Evolutionary conservation across 2,113 vertebrate genomes (phyloP), one percentile per base, ranked within the genome.

Genomic region (Plecturocebus donacophilus): DNA sequence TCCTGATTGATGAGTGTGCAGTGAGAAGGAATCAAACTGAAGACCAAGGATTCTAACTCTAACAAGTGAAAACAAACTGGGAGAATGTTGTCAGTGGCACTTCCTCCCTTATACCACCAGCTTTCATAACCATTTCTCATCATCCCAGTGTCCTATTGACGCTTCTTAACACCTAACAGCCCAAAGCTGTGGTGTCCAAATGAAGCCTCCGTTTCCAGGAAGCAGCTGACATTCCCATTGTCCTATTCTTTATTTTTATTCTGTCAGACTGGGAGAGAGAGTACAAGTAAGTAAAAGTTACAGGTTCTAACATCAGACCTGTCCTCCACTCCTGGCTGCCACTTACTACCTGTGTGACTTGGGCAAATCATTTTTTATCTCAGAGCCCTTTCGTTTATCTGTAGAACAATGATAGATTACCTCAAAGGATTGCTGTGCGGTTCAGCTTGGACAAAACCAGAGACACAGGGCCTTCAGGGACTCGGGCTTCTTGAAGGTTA

Each of bases 81-180:
- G 80, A 85, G 52, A n/a, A 49, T 6, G 1, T 20, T 23, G 2
- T 17, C 35, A 56, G 0, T 3, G 47, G n/a, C 6, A 27, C 20
- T n/a, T 77, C 23, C 21, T 25, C 4, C 13, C 1, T 21, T 10
- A 23, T 2, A n/a, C 10, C 14, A 16, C 30, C 42, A 19, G 13
- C 42, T 35, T 40, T 45, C 21, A 21, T 16, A 66, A 45, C 16
- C 27, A 5, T 95, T 54, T 58, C 54, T 32, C 12, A 25, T 19
- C 16, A 12, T 54, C 14, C 79, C 20, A 7, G 30, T 13, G 27
- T 66, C 21, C 38, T 49, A 23, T 4, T 25, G 32, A 49, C 9
- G 10, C 14, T 45, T 35, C 61, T 47, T 58, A n/a, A n/a, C 8
- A n/a, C 30, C 70, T 25, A 7, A 79, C n/a, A 71, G 14, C 30